Base-by-base conservation (phyloP, 64 coral and sea anemone species). In the Pocillopora damicornis region DNA sequence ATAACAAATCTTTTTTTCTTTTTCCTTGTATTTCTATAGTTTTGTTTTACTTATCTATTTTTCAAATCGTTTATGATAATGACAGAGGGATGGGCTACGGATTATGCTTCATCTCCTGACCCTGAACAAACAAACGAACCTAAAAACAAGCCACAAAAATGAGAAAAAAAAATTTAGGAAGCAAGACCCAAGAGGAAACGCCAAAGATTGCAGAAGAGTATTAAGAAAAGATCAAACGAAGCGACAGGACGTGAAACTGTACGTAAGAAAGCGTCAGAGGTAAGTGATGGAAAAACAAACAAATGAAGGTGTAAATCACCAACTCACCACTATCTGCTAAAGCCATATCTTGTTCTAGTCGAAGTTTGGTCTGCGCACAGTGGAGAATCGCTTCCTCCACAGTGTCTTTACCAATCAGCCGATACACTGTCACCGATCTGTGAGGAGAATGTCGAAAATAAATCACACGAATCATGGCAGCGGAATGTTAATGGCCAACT, bases 291-390 rank as follows among this genome's bases (percentile, higher is more conserved):
- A 77, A 14, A 16, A 26, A 77, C 75, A 37, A 14, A 77, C 75
- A 57, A 12, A 26, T 26, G 35, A 11, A 77, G 22, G 7, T 35
- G 35, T 34, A 9, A 77, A 38, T 1, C 65, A 65, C 1, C 14
- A 22, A 75, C 72, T 61, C 57, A 75, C 86, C 76, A 1, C 38
- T 37, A 5, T 87, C 82, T n/a, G 83, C 11, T 0, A 75, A 25
- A 0, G 76, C 83, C 61, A 92, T 77, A 66, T 92, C 90, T 62
- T 62, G 63, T 23, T 92, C 90, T 73, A 92, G 26, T 61, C 86
- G 61, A 25, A 92, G 84, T n/a, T 92, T 92, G 61, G 18, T 92
- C 16, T 92, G 84, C 14, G 90, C 90, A n/a, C 90, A 92, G 23
- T 87, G 84, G 12, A 92, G 59, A 13, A 92, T 87, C 15, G 74